Conservation (phyloP, 1,140 invertebrate species). For the Trachelipus rathkii region DNA sequence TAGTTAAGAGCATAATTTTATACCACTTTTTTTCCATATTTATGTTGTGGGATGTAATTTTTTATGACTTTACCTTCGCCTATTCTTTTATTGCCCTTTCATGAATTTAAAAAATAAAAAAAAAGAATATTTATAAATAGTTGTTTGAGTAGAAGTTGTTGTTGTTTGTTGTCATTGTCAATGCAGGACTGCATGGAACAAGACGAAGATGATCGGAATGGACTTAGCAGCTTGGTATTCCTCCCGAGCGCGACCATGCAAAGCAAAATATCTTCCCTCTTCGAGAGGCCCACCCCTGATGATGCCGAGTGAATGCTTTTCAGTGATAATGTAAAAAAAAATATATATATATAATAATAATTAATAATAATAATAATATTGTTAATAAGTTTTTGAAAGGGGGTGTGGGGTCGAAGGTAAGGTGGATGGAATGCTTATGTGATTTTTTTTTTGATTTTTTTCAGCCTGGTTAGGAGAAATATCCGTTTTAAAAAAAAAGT, state of each 20-base stretch:
- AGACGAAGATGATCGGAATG: not conserved
- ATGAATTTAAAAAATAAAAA: not conserved
- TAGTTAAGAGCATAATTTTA: not conserved
- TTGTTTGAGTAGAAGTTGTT: not conserved
- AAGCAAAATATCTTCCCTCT: not conserved
- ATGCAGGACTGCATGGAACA: not conserved
- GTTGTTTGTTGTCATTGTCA: not conserved
- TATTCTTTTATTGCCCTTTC: not conserved
- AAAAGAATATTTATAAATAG: not conserved
- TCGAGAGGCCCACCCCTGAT: conserved; percentile 1
- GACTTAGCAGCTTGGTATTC: not conserved
- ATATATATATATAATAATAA: too few species aligned
- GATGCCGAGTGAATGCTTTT: not conserved
- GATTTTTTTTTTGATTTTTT: too few species aligned
- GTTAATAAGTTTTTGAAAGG: not conserved
- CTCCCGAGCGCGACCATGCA: not conserved
- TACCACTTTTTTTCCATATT: not conserved
- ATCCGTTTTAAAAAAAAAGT: too few species aligned
- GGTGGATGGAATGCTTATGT: not conserved
- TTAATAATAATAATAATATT: too few species aligned
- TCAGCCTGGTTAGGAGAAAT: too few species aligned
- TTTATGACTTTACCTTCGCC: not conserved
- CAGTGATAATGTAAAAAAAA: not conserved
- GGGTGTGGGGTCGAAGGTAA: not conserved
- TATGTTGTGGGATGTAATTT: not conserved